Percentiles rank a stretch among this genome's conserved stretches.
These are phyloP conservation scores for Iguana delicatissima DNA, from an alignment of 2,797 vertebrate species.

Conservation along the genomic window DNA sequence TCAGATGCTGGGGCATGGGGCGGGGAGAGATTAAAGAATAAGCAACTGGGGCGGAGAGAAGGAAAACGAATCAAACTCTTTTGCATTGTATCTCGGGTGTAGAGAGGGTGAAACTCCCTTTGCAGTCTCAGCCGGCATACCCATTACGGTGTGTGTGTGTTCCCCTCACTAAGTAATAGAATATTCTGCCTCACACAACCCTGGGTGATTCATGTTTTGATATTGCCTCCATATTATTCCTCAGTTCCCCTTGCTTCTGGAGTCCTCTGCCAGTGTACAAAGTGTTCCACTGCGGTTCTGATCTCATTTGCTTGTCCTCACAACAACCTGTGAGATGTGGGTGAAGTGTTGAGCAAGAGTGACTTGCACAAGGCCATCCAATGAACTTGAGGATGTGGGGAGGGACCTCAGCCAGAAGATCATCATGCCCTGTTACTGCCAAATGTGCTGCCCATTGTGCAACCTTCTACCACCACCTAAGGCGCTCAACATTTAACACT, in stretches of 20 bases:
- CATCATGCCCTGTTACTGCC: not conserved
- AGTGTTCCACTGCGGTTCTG: not conserved
- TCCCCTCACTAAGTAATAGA: fast-evolving
- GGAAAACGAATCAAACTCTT: conserved; percentile 17
- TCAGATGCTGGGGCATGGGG: not conserved
- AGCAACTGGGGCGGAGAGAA: conserved; percentile 2
- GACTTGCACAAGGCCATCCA: not conserved
- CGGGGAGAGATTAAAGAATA: conserved; percentile 29
- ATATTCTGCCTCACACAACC: not conserved
- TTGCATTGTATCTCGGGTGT: not conserved
- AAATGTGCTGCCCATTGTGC: not conserved
- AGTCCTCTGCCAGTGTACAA: not conserved
- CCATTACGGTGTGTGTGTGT: not conserved
- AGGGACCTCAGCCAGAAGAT: not conserved
- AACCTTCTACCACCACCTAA: not conserved
- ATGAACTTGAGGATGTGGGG: not conserved
- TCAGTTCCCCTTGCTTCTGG: not conserved
- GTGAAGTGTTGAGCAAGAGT: conserved; percentile 24
- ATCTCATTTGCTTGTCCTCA: conserved; percentile 18
- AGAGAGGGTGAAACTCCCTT: not conserved
- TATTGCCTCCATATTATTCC: not conserved
- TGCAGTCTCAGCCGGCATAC: not conserved
- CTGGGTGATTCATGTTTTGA: not conserved
- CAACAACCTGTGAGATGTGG: conserved; percentile 11
- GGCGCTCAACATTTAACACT: too few relatives aligned